Conservation (phyloP, 2,888 invertebrate species). For the Encarsia formosa region DNA sequence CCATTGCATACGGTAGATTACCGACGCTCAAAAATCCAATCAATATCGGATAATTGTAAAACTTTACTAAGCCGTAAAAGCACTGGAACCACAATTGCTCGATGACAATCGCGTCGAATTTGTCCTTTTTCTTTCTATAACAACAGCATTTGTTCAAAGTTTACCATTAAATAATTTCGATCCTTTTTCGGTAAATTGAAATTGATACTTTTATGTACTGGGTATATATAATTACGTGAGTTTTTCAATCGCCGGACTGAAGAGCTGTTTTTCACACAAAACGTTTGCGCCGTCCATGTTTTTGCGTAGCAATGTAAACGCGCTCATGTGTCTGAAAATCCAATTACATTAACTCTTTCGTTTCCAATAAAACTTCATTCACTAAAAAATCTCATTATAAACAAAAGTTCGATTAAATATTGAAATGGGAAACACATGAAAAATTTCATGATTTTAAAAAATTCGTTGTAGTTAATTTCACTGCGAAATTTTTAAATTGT, state of each 20-base stretch:
- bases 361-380: too few relatives aligned
- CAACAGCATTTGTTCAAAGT: too few relatives aligned
- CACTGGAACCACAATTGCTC: slow-evolving; percentile 47
- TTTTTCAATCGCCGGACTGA: slow-evolving; percentile 34
- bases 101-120: slow-evolving; percentile 43
- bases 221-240: slow-evolving; percentile 36
- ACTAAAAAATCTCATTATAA: too few relatives aligned
- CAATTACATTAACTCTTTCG: too few relatives aligned
- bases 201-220: background rate
- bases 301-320: slow-evolving; percentile 36
- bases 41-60: slow-evolving; percentile 42
- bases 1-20: slow-evolving; percentile 45
- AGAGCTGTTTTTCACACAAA: slow-evolving; percentile 41
- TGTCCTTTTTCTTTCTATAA: slow-evolving; percentile 36
- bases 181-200: too few relatives aligned
- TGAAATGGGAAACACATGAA: too few relatives aligned
- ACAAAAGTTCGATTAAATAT: too few relatives aligned
- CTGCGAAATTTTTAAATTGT: too few relatives aligned
- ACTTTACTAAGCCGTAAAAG: slow-evolving; percentile 42
- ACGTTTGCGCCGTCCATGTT: slow-evolving; percentile 40
- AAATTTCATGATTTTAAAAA: too few relatives aligned
- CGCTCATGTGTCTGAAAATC: slow-evolving; percentile 35
- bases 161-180: too few relatives aligned
- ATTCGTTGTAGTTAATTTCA: too few relatives aligned
- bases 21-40: slow-evolving; percentile 46